Evolutionary conservation across 2,888 invertebrate species (phyloP).

Genomic region (Lasioglossum marginatum): DNA sequence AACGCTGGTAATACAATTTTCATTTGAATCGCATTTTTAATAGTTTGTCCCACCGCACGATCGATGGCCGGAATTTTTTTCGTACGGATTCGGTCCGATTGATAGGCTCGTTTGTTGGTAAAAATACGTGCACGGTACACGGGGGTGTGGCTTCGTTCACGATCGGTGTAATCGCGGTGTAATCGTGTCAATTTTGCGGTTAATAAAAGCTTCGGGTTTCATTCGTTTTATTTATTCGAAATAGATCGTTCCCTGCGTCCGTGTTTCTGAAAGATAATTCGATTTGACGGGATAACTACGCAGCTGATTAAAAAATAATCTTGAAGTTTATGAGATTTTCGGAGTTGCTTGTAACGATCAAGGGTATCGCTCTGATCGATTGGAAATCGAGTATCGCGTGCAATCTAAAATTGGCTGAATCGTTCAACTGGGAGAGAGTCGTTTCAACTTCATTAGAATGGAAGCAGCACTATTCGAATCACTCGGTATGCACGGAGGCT

Average conservation of each 20-base stretch:
- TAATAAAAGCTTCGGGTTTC: background rate
- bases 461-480: background rate
- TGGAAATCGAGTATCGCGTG: background rate
- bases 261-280: background rate
- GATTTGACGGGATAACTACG: background rate
- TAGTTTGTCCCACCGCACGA: background rate
- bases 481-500: background rate
- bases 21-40: conserved; percentile 15
- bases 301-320: conserved; percentile 2
- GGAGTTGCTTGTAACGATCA: background rate
- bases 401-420: background rate
- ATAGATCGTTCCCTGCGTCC: background rate
- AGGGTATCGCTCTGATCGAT: background rate
- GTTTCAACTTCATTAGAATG: background rate
- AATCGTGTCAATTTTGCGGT: background rate
- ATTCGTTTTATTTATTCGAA: background rate
- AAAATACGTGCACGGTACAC: background rate
- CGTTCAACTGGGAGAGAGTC: background rate
- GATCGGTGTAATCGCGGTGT: background rate
- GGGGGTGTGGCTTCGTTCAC: background rate
- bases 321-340: background rate
- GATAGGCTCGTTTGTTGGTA: background rate
- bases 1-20: conserved; percentile 25
- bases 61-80: background rate
- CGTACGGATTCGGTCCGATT: background rate